Base-by-base conservation (phyloP, 1,140 invertebrate genomes). In the Euglossa dilemma region DNA sequence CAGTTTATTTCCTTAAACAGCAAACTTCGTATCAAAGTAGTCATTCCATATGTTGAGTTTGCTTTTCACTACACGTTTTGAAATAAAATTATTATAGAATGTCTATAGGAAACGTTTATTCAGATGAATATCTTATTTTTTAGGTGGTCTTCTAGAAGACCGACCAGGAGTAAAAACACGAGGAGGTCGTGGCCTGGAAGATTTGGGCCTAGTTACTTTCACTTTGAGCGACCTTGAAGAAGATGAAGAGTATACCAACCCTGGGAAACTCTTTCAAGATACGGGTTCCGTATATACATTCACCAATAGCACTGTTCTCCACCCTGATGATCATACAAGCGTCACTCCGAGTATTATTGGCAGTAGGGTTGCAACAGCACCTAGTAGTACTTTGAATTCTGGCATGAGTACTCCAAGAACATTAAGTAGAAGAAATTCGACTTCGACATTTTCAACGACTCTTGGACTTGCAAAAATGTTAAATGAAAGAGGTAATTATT, bases 101-200 rank as follows among this genome's bases (percentile, higher is more conserved):
- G 7, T 14, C 8, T 36, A 56, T 11, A 45, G 11, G 59, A 7
- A 28, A 23, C n/a, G 20, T 43, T 28, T 45, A 8, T 45, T 64
- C 8, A 56, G 59, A 23, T 36, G 5, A 8, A 0, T 52, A 1
- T 23, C 16, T 28, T 59, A 50, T 57, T 23, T 36, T 57, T 43
- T 36, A 82, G 80, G 97, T 80, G 98, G 98, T 50, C 94, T 99
- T 56, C 94, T 99, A 80, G 98, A 99, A 90, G 97, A 98, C 70
- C 95, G 98, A 79, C 98, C 98, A 5, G 98, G 98, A 12, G 98
- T 99, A 2, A 98, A 98, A 88, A 98, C 98, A 23, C 95, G 96
- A 0, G 98, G 98, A 47, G 97, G 97, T 25, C 95, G 97, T 54
- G 96, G 96, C 2, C 93, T 98, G 0, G 96, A 97, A 83, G 97